A percentile compares a stretch with the other conserved stretches of the same genome.
Evolutionary conservation across 1,140 invertebrate species (phyloP).

Genomic region (Polyergus mexicanus): DNA sequence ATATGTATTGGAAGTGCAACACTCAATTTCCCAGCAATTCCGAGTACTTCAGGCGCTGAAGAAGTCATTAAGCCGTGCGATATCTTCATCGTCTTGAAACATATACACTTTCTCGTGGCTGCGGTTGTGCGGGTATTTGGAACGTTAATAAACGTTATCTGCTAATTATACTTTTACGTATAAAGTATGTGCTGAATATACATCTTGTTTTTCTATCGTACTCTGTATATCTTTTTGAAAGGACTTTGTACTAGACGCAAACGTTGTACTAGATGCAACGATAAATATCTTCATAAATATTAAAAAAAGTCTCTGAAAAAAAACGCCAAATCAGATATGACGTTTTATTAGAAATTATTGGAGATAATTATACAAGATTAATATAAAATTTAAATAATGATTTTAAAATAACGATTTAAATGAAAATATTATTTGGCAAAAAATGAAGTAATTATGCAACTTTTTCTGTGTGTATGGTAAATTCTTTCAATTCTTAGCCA

Average conservation of each 20-base stretch:
- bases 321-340: neutral
- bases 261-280: neutral
- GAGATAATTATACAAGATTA: neutral
- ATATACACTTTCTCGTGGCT: slow-evolving; percentile 46
- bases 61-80: slow-evolving; percentile 47
- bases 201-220: neutral
- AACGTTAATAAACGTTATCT: slow-evolving; percentile 32
- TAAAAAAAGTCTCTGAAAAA: neutral
- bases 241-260: too few species aligned
- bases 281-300: neutral
- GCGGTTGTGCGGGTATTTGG: neutral
- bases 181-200: slow-evolving; percentile 24
- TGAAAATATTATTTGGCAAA: neutral
- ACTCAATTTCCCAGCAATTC: neutral
- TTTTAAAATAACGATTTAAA: neutral
- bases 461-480: neutral
- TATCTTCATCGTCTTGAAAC: slow-evolving; percentile 54
- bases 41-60: slow-evolving; percentile 21
- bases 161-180: slow-evolving; percentile 17
- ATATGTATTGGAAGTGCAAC: neutral
- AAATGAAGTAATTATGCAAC: neutral
- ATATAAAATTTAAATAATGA: neutral
- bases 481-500: neutral
- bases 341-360: neutral
- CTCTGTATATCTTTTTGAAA: neutral